Base-by-base conservation (phyloP, 2,888 invertebrate species). In the Drosophila acutilabella region DNA sequence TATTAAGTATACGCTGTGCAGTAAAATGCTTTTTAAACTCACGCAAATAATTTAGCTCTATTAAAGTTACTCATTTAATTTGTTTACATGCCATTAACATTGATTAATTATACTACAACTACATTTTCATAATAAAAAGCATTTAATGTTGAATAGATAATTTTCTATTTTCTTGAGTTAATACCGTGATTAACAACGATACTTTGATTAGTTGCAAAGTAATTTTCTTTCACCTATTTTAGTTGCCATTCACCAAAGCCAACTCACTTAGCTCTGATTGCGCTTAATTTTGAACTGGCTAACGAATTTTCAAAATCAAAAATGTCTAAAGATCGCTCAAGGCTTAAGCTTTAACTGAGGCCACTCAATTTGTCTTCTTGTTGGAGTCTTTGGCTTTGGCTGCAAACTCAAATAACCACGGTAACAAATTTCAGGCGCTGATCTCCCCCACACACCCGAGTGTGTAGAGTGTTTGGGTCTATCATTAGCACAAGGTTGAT, bases 401-500 rank as follows among this genome's bases (percentile, higher is more conserved):
- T 48, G 56, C 45, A 48, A 48, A 20, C 52, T 40, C 5, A 70
- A 64, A 64, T 76, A 54, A 58, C 53, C 64, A 53, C 42, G 44
- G 60, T 18, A 58, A 64, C 56, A 57, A 54, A 60, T 64, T 48
- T 40, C 61, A 36, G 61, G 14, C 60, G 14, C 59, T 42, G 54
- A 10, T 23, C 64, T 41, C 42, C 18, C 26, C 38, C 50, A 20
- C 64, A 42, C 41, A 51, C 52, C 44, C 26, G 13, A 14, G 14
- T 33, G 10, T 36, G 36, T 18, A 20, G 50, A 65, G 67, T 40
- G 50, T 64, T 67, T 36, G 36, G 36, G 73, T 51, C 65, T 73
- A 74, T 68, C 75, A 75, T 75, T 75, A 75, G 75, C 71, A 65
- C 64, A 64, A 75, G 71, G 54, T 65, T 74, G 74, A 74, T 74